Evolutionary conservation across 2,888 invertebrate genomes (phyloP).

Genomic region (Pedicia rivosa): DNA sequence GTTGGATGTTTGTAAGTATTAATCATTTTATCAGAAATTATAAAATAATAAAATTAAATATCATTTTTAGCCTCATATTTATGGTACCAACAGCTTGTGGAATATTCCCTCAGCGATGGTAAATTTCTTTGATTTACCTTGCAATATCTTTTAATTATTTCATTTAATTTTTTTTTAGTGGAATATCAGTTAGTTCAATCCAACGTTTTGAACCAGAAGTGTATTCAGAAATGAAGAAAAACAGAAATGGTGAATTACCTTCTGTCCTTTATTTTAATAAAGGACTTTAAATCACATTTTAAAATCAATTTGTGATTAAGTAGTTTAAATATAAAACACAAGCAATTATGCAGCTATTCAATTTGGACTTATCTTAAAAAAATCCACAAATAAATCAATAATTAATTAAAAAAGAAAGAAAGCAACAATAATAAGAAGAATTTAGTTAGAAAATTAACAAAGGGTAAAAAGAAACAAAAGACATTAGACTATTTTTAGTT

Average conservation of each 20-base stretch:
- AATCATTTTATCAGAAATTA: background rate
- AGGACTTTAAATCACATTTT: constrained; percentile 74
- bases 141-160: constrained; percentile 11
- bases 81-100: constrained; percentile 84
- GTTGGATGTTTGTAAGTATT: constrained; percentile 71
- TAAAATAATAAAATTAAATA: constrained; percentile 1
- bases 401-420: no score
- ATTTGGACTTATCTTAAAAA: no score
- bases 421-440: no score
- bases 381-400: no score
- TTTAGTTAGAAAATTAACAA: no score
- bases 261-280: constrained; percentile 73
- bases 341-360: no score
- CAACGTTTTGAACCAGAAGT: constrained; percentile 56
- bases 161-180: constrained; percentile 36
- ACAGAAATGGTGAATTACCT: constrained; percentile 49
- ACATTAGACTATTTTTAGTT: no score
- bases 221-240: constrained; percentile 49
- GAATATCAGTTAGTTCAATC: constrained; percentile 52
- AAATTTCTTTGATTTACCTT: constrained; percentile 20
- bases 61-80: constrained; percentile 49
- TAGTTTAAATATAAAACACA: no score
- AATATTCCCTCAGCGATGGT: constrained; percentile 75
- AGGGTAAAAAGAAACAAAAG: no score
- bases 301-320: no score